Base-by-base conservation (phyloP, 2,113 vertebrate species). In the Sterrhoptilus dennistouni region DNA sequence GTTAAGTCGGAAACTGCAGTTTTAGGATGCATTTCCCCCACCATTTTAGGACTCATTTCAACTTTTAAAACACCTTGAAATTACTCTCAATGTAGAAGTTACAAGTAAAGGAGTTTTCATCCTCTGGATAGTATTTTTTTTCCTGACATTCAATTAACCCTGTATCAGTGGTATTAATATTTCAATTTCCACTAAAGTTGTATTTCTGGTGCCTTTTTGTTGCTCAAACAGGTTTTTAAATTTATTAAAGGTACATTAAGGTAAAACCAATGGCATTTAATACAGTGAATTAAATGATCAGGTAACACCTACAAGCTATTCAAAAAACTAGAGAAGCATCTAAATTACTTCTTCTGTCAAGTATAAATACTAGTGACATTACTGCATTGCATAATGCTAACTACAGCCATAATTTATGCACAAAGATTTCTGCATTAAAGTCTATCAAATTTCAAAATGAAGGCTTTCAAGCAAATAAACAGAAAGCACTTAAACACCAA, bases 111-210 rank as follows among this genome's bases (percentile, higher is more conserved):
- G 64, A 92, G 14, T 92, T 93, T 84, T 93, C 91, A 86, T 53
- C 65, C 85, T 83, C 85, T 40, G 44, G 68, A 61, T 79, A 63
- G 74, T 88, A 91, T 94, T 96, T 95, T 90, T 90, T 87, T 91
- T 89, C 45, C 91, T 94, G 88, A 82, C 94, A 82, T 97, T 97
- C 81, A 95, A 96, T 97, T 97, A 96, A 98, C 96, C 83, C 90
- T 92, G 74, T 90, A 87, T 57, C 65, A 72, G 44, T 64, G 81
- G 96, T 72, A 97, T 78, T 90, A 96, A 78, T 92, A 96, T 89
- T 76, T 90, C 85, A 50, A 89, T 96, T 96, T 77, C 47, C 68
- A 94, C 40, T 78, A 19, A 72, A 83, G 81, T 82, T 90, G 88
- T 50, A 91, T 92, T 85, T 96, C 91, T 89, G 47, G 23, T 64